phyloP scores from a whole-genome alignment of 2,113 vertebrate genomes.

The Stegostoma tigrinum region DNA sequence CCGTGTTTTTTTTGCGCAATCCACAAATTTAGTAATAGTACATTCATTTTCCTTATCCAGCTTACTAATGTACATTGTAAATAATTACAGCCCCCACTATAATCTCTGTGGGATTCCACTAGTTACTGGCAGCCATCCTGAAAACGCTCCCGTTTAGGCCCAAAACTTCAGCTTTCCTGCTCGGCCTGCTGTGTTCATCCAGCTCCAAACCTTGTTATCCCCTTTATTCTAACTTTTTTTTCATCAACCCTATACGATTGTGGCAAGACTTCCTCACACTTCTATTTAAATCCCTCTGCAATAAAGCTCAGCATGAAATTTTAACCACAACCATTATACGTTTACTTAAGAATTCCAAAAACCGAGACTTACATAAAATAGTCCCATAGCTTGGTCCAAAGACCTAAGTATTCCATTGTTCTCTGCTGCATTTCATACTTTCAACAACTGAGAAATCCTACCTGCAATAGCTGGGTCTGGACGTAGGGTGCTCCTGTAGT shows the following conservation, averaged over 20 bases:
- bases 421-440: neutral
- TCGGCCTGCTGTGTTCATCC: no score
- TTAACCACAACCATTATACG: neutral
- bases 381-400: neutral
- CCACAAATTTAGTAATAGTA: no score
- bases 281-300: neutral
- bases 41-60: no score
- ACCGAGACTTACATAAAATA: neutral
- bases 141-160: no score
- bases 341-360: neutral
- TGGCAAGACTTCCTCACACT: neutral
- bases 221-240: no score
- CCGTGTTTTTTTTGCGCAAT: no score
- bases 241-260: neutral
- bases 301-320: neutral
- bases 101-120: no score
- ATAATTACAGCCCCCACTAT: no score
- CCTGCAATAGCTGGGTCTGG: slow-evolving; percentile 87
- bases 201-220: no score
- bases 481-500: slow-evolving; percentile 72
- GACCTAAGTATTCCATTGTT: neutral
- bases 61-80: no score
- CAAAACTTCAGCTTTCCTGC: no score
- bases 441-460: slow-evolving; percentile 49
- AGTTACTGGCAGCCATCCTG: no score